These are phyloP conservation scores for Hepsetus odoe DNA, from an alignment of 2,113 vertebrate species.

Conservation along the genomic window DNA sequence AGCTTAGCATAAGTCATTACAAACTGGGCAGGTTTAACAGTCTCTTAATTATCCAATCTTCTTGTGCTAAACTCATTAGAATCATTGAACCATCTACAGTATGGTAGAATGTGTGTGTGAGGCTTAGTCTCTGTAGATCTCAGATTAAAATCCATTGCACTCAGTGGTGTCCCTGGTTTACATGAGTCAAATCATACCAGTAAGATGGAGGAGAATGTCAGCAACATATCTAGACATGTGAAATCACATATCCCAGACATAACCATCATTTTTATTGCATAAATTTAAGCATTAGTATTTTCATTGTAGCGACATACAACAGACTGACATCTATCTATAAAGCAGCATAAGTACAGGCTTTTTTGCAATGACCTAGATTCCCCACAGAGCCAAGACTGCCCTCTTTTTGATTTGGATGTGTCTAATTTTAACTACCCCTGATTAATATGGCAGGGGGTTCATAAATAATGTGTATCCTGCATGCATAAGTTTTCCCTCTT, in stretches of 20 bases:
- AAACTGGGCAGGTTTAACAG: constrained; percentile 44
- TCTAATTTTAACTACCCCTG: constrained; percentile 74
- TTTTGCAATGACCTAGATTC: constrained; percentile 76
- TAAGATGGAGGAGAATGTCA: background rate
- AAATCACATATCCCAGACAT: background rate
- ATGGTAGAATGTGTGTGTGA: constrained; percentile 36
- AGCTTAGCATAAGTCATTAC: constrained; percentile 31
- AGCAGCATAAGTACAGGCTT: constrained; percentile 29
- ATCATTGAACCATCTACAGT: constrained; percentile 28
- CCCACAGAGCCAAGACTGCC: constrained; percentile 65
- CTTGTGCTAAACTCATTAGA: constrained; percentile 59
- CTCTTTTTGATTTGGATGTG: constrained; percentile 73
- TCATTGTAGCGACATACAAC: constrained; percentile 28
- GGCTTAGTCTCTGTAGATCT: constrained; percentile 22
- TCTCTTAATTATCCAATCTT: constrained; percentile 53
- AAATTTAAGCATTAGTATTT: background rate
- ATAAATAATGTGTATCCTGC: constrained; percentile 68
- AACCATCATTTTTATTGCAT: background rate
- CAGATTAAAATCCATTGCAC: constrained; percentile 5
- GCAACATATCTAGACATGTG: background rate
- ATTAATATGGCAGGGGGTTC: constrained; percentile 73
- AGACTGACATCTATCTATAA: constrained; percentile 24
- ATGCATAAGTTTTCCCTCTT: constrained; percentile 34
- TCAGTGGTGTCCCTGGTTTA: background rate
- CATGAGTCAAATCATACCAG: background rate